Evolutionary conservation across 1,140 invertebrate genomes (phyloP).

Genomic region (Hetaerina americana): DNA sequence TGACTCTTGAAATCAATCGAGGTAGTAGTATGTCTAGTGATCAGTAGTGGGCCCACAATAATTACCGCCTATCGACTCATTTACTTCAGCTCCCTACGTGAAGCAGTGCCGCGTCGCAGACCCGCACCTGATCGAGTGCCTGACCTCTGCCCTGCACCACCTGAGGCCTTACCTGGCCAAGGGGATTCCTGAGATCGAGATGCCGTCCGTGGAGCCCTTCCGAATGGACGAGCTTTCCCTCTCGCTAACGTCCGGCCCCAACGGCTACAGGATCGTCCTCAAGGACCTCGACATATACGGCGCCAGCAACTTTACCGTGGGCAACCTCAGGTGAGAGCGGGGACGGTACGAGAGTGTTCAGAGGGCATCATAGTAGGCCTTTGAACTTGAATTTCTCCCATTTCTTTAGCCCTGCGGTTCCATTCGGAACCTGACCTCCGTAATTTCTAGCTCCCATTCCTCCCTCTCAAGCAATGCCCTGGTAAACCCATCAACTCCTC

Average conservation of each 20-base stretch:
- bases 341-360: too few relatives aligned
- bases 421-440: too few relatives aligned
- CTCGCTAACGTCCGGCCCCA: conserved; percentile 50
- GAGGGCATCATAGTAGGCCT: too few relatives aligned
- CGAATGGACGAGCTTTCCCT: conserved; percentile 52
- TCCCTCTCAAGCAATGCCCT: neutral
- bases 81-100: conserved; percentile 48
- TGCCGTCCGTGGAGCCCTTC: conserved; percentile 56
- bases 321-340: conserved; percentile 42
- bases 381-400: too few relatives aligned
- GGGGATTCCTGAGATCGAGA: conserved; percentile 53
- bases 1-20: too few relatives aligned
- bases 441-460: neutral
- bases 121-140: conserved; percentile 45
- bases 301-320: conserved; percentile 52
- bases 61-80: too few relatives aligned
- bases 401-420: too few relatives aligned
- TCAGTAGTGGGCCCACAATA: too few relatives aligned
- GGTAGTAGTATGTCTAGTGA: too few relatives aligned
- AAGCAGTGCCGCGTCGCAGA: conserved; percentile 51
- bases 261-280: conserved; percentile 53
- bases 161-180: conserved; percentile 45
- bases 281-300: conserved; percentile 52
- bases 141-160: conserved; percentile 45
- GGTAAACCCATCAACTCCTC: neutral